Base-by-base conservation (phyloP, 1,140 invertebrate species). In the Drosophila rufa region DNA sequence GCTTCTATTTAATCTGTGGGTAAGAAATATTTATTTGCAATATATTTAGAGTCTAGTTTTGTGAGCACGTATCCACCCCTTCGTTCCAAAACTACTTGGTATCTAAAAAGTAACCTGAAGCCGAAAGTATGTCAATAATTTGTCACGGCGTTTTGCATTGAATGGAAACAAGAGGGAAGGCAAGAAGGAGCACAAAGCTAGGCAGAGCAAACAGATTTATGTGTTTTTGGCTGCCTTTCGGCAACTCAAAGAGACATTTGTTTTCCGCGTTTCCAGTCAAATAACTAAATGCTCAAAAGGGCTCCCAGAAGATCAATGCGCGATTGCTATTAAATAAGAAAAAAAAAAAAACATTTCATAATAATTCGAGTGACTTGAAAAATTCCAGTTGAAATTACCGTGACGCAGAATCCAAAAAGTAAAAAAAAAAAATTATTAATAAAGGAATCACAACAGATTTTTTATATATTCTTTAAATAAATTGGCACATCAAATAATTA, bases 141-240 rank as follows among this genome's bases (percentile, higher is more conserved):
- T 83, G 80, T 73, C 71, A 81, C 53, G 62, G 65, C 78, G 65
- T 74, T 86, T 89, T 82, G 84, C 83, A 83, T 70, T 89, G 60
- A 86, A 84, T 83, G 71, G 61, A 27, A 43, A 40, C 46, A 53
- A 43, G 43, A 22, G 45, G 59, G 43, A 50, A 30, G 38, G 17
- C 38, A 30, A 48, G 48, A 59, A 66, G 62, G 30, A 69, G 75
- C 57, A n/a, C 64, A 61, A 78, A 78, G 51, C 33, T 48, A 70
- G 67, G 12, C 25, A 36, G 22, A 56, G 53, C 19, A 22, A 42
- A 38, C 30, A 19, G 69, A 59, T 60, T 73, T 73, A 59, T 50
- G 42, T 48, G 27, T 33, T 43, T 36, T 50, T 59, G 27, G 36
- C 68, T 58, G 25, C 45, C 58, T 76, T 76, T 76, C 61, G 55